phyloP scores from a whole-genome alignment of 2,797 vertebrate genomes.

The Manis pentadactyla region DNA sequence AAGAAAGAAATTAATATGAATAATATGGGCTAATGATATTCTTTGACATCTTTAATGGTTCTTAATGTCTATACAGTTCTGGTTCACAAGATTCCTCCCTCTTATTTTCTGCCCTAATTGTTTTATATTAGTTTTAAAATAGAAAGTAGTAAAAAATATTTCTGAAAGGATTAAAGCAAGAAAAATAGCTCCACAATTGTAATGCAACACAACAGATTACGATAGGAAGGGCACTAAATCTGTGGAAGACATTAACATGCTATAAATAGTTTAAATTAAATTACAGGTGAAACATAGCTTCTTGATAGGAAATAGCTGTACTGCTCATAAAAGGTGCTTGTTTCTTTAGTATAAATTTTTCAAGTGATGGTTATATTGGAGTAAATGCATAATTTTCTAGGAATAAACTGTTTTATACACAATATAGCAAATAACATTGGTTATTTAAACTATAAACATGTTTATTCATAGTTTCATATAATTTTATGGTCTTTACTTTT shows the following conservation, averaged over 20 bases:
- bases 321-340: not conserved
- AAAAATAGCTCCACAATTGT: not conserved
- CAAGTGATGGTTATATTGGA: slow-evolving; percentile 1
- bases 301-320: not conserved
- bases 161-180: not conserved
- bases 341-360: not conserved
- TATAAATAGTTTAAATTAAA: slow-evolving; percentile 9
- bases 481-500: slow-evolving; percentile 36
- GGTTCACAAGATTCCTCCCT: not conserved
- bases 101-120: not conserved
- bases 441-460: slow-evolving; percentile 22
- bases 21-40: not conserved
- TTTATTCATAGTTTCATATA: not conserved
- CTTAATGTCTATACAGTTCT: not conserved
- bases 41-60: not conserved
- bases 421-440: not conserved
- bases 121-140: not conserved
- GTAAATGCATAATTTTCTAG: not conserved
- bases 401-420: not conserved
- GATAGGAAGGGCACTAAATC: not conserved
- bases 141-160: not conserved
- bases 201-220: not conserved
- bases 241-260: not conserved
- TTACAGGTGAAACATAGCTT: slow-evolving; percentile 2
- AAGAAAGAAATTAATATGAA: not conserved